Percentiles rank a stretch among this genome's conserved stretches.
These are phyloP conservation scores for Brachionus rubens DNA, from an alignment of 1,140 invertebrate species.

Conservation along the genomic window DNA sequence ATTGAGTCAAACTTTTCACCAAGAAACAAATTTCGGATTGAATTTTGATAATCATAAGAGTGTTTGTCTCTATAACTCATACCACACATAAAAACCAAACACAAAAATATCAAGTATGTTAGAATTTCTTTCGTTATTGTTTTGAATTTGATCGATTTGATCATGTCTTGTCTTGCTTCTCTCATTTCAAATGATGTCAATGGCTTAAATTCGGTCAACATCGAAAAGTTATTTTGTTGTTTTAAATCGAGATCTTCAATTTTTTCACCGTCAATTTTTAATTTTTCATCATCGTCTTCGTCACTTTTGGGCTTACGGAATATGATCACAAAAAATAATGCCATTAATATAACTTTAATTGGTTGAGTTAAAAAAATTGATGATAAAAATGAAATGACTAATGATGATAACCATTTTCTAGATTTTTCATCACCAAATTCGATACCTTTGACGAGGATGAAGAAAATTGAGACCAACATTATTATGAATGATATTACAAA, in stretches of 20 bases:
- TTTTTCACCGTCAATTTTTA: constrained; percentile 56
- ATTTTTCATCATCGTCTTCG: constrained; percentile 52
- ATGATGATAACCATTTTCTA: constrained; percentile 64
- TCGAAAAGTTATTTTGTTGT: constrained; percentile 49
- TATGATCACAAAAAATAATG: constrained; percentile 62
- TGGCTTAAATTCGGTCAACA: constrained; percentile 51
- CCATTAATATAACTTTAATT: constrained; percentile 63
- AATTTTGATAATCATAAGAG: constrained; percentile 13
- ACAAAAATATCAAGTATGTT: constrained; percentile 47
- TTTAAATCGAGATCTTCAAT: background rate
- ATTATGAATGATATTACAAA: constrained; percentile 61
- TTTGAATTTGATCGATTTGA: constrained; percentile 1
- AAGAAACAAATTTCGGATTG: constrained; percentile 11
- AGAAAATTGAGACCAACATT: constrained; percentile 61
- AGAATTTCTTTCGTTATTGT: constrained; percentile 54
- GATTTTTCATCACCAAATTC: constrained; percentile 64
- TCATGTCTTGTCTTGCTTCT: constrained; percentile 45
- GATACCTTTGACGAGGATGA: constrained; percentile 64
- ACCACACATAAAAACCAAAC: background rate
- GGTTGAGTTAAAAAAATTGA: constrained; percentile 65
- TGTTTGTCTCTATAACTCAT: background rate
- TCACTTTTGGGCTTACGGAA: constrained; percentile 61
- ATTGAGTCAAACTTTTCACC: background rate
- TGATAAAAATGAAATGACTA: constrained; percentile 64
- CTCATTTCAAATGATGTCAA: background rate